phyloP scores from a whole-genome alignment of 2,113 vertebrate species.

The Corvus cornix region DNA sequence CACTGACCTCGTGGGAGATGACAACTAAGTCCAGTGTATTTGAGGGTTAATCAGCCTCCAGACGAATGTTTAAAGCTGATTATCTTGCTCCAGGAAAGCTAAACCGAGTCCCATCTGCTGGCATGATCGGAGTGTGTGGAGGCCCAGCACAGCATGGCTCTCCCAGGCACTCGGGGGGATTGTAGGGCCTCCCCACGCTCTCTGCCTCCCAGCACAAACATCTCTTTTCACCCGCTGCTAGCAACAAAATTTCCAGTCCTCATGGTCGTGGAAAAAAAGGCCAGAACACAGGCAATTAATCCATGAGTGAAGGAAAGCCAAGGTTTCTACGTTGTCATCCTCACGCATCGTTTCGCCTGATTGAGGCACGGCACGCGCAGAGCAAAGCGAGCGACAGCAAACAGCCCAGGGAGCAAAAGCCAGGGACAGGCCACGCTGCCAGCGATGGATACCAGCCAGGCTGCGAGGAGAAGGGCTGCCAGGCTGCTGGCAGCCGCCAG shows the following conservation, averaged over 20 bases:
- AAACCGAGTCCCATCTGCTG: not conserved
- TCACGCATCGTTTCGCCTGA: rapidly evolving
- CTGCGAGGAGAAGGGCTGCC: not conserved
- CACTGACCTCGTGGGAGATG: not conserved
- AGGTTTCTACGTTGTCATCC: not conserved
- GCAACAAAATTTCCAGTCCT: not conserved
- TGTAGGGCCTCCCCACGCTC: not conserved
- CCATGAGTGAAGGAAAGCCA: not conserved
- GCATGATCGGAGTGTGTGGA: rapidly evolving
- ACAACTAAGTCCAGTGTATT: not conserved
- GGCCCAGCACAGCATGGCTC: rapidly evolving
- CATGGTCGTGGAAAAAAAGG: rapidly evolving
- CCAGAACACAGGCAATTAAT: not conserved
- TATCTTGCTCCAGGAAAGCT: not conserved
- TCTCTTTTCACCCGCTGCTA: not conserved
- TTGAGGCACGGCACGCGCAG: not conserved
- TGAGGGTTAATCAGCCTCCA: not conserved
- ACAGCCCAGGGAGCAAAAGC: not conserved
- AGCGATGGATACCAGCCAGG: rapidly evolving
- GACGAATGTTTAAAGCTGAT: not conserved
- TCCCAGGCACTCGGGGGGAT: rapidly evolving
- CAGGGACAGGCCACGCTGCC: not conserved
- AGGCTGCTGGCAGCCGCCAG: not conserved
- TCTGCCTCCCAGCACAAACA: not conserved
- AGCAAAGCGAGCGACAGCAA: not conserved